A percentile compares a stretch with the other conserved stretches of the same genome.
These are phyloP conservation scores for Petroica traversi DNA, from an alignment of 2,113 vertebrate species.

Conservation along the genomic window DNA sequence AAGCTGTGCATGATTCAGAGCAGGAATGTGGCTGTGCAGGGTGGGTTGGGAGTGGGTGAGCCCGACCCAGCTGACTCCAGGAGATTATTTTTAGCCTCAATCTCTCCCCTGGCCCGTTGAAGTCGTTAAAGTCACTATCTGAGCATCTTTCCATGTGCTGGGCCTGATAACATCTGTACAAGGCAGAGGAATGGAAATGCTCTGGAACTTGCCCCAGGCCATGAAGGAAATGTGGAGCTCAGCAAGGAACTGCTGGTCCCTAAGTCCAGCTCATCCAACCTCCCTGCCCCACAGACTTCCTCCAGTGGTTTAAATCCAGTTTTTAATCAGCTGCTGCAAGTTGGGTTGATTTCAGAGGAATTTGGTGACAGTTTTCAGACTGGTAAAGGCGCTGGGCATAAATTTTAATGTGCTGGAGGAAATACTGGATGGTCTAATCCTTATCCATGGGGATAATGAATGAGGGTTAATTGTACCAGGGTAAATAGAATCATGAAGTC, in stretches of 20 bases:
- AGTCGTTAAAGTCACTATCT: not conserved
- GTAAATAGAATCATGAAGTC: not conserved
- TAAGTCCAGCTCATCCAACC: fast-evolving
- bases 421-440: not conserved
- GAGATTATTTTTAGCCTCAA: not conserved
- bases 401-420: not conserved
- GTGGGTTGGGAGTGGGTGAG: not conserved
- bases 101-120: not conserved
- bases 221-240: not conserved
- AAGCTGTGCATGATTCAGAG: not conserved
- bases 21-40: not conserved
- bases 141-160: not conserved
- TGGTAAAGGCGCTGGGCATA: not conserved
- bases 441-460: no score
- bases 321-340: not conserved
- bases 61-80: not conserved
- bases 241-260: not conserved
- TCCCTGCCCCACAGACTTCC: not conserved
- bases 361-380: not conserved
- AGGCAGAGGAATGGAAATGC: not conserved
- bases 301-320: not conserved
- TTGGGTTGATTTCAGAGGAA: not conserved
- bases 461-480: not conserved
- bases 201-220: not conserved
- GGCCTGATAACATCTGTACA: conserved; percentile 34